Conservation (phyloP, 2,113 vertebrate genomes). For the Monopterus albus region DNA sequence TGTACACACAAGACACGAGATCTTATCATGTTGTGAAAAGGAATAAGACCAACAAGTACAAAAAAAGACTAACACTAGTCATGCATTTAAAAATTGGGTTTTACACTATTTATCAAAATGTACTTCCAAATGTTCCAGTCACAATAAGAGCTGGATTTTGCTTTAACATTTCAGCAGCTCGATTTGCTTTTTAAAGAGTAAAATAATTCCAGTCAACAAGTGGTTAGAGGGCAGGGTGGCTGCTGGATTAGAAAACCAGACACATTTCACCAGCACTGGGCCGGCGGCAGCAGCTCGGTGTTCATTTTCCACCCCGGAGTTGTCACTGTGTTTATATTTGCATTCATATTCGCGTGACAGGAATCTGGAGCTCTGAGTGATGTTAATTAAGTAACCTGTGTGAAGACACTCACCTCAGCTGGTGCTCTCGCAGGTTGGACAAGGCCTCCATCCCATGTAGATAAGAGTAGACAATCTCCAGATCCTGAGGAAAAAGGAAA, state of each 20-base stretch:
- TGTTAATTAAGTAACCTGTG: conserved; percentile 5
- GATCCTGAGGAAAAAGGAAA: conserved; percentile 83
- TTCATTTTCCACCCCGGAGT: conserved; percentile 11
- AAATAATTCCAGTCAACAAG: not conserved
- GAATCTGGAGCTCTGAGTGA: conserved; percentile 1
- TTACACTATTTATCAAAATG: not conserved
- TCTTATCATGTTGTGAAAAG: not conserved
- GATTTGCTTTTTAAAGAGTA: not conserved
- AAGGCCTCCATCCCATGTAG: conserved; percentile 98
- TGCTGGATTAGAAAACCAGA: conserved; percentile 21
- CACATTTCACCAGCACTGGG: not conserved
- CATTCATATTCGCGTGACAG: not conserved
- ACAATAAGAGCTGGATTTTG: not conserved
- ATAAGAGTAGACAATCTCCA: conserved; percentile 98
- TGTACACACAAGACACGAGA: not conserved
- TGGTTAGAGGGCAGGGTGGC: not conserved
- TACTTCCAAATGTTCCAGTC: not conserved
- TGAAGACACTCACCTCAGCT: conserved; percentile 87
- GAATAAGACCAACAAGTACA: not conserved
- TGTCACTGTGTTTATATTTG: conserved; percentile 9
- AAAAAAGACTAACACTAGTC: not conserved
- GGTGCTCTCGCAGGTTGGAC: conserved; percentile 96
- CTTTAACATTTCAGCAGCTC: no score
- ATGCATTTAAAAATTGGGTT: not conserved
- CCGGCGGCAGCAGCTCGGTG: not conserved